phyloP scores from a whole-genome alignment of 2,797 vertebrate species.

The Brachymystax lenok region DNA sequence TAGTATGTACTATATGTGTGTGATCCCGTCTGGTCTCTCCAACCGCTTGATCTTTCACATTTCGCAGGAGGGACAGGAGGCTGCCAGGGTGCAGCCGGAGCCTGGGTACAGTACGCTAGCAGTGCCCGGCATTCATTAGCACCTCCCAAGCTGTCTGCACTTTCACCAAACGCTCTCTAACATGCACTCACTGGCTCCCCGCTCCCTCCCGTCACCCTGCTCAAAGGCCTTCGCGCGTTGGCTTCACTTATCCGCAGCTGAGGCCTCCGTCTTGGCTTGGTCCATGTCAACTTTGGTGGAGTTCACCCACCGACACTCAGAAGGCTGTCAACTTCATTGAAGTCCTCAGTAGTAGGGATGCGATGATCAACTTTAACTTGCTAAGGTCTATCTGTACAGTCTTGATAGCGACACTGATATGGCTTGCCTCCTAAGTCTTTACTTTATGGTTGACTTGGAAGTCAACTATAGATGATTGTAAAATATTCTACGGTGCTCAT shows the following conservation, averaged over 20 bases:
- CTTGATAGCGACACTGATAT: background rate
- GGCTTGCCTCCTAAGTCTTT: background rate
- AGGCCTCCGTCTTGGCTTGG: constrained; percentile 75
- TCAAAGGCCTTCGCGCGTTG: constrained; percentile 71
- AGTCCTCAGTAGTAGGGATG: constrained; percentile 19
- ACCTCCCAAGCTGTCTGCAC: constrained; percentile 82
- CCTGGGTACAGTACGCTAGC: constrained; percentile 76
- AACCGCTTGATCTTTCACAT: constrained; percentile 84
- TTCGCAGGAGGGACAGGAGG: constrained; percentile 80
- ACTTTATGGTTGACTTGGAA: background rate
- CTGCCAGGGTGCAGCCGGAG: constrained; percentile 77
- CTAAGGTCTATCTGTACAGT: background rate
- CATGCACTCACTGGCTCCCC: constrained; percentile 73
- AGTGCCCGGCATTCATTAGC: constrained; percentile 81
- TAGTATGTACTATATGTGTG: constrained; percentile 17
- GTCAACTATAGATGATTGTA: background rate
- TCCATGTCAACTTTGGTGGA: constrained; percentile 69
- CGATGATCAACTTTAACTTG: constrained; percentile 14
- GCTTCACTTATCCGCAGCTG: constrained; percentile 72
- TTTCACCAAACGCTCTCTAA: constrained; percentile 74
- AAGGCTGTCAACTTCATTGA: constrained; percentile 6
- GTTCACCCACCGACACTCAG: constrained; percentile 57
- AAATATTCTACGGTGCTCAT: no score
- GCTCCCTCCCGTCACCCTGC: constrained; percentile 73
- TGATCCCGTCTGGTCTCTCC: constrained; percentile 80